Conservation (phyloP, 2,797 vertebrate genomes). For the Chromis chromis region DNA sequence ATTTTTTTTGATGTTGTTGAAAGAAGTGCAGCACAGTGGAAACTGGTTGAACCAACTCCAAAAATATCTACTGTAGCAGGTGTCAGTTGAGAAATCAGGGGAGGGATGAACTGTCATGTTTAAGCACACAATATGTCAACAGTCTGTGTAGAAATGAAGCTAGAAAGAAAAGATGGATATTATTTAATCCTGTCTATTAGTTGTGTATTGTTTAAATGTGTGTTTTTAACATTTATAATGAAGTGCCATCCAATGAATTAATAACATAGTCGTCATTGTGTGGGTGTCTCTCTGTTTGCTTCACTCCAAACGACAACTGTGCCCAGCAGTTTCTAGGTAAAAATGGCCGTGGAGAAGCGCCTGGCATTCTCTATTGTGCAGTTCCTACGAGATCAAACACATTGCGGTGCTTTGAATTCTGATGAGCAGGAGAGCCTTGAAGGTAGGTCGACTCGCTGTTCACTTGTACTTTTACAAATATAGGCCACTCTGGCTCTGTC, state of each 20-base stretch:
- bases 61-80: no score
- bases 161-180: no score
- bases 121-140: no score
- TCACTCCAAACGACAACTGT: slow-evolving; percentile 28
- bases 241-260: slow-evolving; percentile 12
- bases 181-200: not conserved
- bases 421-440: slow-evolving; percentile 99
- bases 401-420: slow-evolving; percentile 90
- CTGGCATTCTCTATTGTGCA: slow-evolving; percentile 96
- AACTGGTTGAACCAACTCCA: no score
- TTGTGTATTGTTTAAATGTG: not conserved
- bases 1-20: no score
- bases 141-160: no score
- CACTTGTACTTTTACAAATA: slow-evolving; percentile 1
- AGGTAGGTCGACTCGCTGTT: slow-evolving; percentile 82
- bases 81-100: no score
- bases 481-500: slow-evolving; percentile 12
- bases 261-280: slow-evolving; percentile 6
- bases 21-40: no score
- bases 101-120: no score
- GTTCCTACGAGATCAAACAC: slow-evolving; percentile 96
- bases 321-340: slow-evolving; percentile 58
- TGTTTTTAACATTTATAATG: slow-evolving; percentile 1
- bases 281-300: slow-evolving; percentile 24
- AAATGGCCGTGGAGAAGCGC: slow-evolving; percentile 95